A percentile compares a stretch with the other conserved stretches of the same genome.
Evolutionary conservation across 2,888 invertebrate species (phyloP).

Genomic region (Lasioglossum pauxillum): DNA sequence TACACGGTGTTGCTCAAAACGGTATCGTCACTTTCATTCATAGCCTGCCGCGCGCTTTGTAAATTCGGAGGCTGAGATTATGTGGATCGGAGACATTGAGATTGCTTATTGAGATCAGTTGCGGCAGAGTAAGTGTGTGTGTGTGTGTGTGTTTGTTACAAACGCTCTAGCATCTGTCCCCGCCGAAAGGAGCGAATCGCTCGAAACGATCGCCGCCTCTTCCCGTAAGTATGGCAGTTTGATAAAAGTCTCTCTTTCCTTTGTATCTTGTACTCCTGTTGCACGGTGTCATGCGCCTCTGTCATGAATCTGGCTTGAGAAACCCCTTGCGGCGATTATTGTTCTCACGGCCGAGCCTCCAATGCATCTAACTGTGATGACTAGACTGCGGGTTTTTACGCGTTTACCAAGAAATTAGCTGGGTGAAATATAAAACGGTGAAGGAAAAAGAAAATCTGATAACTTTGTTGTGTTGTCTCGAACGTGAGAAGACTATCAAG

Average conservation of each 20-base stretch:
- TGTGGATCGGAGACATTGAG: background rate
- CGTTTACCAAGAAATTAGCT: no score
- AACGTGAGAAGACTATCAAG: no score
- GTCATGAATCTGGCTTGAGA: slow-evolving; percentile 55
- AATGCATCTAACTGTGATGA: slow-evolving; percentile 60
- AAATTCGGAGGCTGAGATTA: background rate
- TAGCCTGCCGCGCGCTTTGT: background rate
- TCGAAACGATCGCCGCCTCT: slow-evolving; percentile 18
- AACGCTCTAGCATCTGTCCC: background rate
- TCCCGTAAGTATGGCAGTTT: slow-evolving; percentile 21
- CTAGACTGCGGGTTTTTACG: background rate
- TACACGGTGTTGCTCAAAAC: slow-evolving; percentile 4
- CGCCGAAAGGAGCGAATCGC: slow-evolving; percentile 3
- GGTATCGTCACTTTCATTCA: background rate
- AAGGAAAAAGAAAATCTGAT: no score
- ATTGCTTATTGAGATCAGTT: background rate
- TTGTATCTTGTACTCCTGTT: slow-evolving; percentile 56
- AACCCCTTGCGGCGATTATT: slow-evolving; percentile 43
- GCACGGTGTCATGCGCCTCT: slow-evolving; percentile 70
- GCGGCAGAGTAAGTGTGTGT: background rate
- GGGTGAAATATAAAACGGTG: no score
- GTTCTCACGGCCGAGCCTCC: slow-evolving; percentile 41
- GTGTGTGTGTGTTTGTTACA: background rate
- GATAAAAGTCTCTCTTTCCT: slow-evolving; percentile 23
- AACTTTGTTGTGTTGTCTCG: no score